Evolutionary conservation across 2,888 invertebrate species (phyloP).

Genomic region (Brachypterus glaber): DNA sequence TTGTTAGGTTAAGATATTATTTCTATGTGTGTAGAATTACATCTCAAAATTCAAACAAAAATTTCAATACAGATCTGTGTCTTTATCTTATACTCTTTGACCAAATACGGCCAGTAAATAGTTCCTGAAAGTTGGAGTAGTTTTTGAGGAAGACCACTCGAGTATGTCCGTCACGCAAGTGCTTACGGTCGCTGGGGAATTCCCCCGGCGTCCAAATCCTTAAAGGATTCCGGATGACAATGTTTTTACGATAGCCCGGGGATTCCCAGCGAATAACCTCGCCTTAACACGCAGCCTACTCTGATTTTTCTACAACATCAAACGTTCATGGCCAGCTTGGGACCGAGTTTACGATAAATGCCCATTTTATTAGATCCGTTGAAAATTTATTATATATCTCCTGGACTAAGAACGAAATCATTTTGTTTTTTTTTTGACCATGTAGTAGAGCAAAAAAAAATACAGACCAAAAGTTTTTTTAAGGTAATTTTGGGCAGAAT

Average conservation of each 20-base stretch:
- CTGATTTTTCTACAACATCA: conserved; percentile 25
- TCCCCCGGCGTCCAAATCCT: conserved; percentile 32
- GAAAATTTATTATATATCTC: conserved; percentile 26
- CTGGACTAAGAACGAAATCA: conserved; percentile 1
- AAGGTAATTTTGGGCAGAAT: too few relatives aligned
- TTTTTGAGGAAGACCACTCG: conserved; percentile 17
- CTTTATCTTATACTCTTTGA: too few relatives aligned
- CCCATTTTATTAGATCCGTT: conserved; percentile 31
- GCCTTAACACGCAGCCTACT: conserved; percentile 25
- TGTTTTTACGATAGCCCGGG: conserved; percentile 32
- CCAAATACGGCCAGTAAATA: too few relatives aligned
- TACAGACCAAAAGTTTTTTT: too few relatives aligned
- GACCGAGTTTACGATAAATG: conserved; percentile 28
- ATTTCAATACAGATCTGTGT: too few relatives aligned
- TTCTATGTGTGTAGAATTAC: too few relatives aligned
- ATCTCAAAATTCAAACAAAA: too few relatives aligned
- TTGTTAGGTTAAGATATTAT: too few relatives aligned
- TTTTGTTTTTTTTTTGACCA: too few relatives aligned
- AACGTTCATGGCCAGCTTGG: conserved; percentile 28
- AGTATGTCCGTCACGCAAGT: conserved; percentile 31
- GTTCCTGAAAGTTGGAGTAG: conserved; percentile 17
- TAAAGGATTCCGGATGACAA: conserved; percentile 33
- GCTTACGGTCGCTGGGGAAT: conserved; percentile 32
- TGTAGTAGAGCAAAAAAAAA: too few relatives aligned
- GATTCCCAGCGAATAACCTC: conserved; percentile 24